phyloP scores from a whole-genome alignment of 2,113 vertebrate genomes.

The Larimichthys polyactis region DNA sequence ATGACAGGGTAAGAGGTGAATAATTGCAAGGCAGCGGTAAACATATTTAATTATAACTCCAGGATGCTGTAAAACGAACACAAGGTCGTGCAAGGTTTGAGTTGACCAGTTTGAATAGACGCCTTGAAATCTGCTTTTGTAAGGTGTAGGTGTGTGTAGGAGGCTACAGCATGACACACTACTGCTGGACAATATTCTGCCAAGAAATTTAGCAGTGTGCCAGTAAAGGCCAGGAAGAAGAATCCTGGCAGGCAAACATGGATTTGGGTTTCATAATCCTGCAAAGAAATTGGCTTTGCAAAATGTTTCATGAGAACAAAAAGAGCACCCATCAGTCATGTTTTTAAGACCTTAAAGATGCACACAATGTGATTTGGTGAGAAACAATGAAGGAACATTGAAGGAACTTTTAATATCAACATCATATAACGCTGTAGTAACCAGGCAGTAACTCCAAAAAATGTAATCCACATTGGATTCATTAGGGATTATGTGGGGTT shows the following conservation, averaged over 20 bases:
- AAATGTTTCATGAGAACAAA: background rate
- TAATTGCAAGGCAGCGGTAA: background rate
- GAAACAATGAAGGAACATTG: background rate
- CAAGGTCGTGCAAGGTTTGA: background rate
- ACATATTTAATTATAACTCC: background rate
- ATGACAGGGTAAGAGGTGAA: background rate
- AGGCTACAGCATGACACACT: background rate
- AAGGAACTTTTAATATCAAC: background rate
- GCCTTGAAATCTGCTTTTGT: background rate
- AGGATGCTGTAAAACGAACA: background rate
- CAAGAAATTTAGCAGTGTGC: background rate
- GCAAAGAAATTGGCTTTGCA: background rate
- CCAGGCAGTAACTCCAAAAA: slow-evolving; percentile 7
- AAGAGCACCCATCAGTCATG: background rate
- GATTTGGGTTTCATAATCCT: background rate
- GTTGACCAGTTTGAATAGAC: background rate
- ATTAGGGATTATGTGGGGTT: slow-evolving; percentile 39
- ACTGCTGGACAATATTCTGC: background rate
- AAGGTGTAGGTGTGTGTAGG: background rate
- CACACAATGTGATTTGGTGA: background rate
- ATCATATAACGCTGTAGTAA: background rate
- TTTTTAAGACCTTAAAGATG: background rate
- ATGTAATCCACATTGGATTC: slow-evolving; percentile 20
- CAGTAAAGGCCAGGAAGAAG: background rate
- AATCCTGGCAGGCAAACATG: background rate